Conservation (phyloP, 2,113 vertebrate species). For the Formicarius rufipectus region DNA sequence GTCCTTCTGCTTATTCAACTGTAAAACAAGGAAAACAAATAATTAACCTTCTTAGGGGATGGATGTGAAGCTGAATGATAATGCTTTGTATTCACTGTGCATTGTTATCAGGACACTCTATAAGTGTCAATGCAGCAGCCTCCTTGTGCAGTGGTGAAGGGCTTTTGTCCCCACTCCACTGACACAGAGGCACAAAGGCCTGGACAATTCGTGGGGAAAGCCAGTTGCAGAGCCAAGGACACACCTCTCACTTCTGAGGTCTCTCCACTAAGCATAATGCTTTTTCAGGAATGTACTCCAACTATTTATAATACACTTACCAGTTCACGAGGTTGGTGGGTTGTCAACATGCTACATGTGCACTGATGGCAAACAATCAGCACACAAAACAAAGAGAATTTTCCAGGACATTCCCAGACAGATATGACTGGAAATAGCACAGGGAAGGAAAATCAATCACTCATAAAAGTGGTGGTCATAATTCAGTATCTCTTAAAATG, state of each 20-base stretch:
- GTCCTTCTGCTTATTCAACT: constrained; percentile 41
- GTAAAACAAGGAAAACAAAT: constrained; percentile 58
- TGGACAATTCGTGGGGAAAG: neutral
- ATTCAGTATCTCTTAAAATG: constrained; percentile 8
- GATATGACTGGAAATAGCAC: neutral
- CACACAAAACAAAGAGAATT: neutral
- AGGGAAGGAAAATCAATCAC: neutral
- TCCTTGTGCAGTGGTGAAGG: neutral
- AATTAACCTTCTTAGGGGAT: constrained; percentile 32
- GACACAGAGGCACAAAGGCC: neutral
- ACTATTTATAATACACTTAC: neutral
- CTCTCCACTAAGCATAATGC: neutral
- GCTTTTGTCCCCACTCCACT: neutral
- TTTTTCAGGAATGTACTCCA: neutral
- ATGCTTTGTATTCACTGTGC: neutral
- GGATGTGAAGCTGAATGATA: constrained; percentile 17
- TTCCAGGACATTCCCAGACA: neutral
- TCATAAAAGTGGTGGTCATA: neutral
- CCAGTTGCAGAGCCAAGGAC: neutral
- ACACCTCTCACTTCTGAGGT: neutral
- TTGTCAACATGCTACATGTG: neutral
- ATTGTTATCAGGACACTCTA: neutral
- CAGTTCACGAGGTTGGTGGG: neutral
- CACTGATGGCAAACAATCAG: neutral
- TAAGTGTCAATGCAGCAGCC: neutral